A percentile compares a stretch with the other conserved stretches of the same genome.
Conservation (phyloP, 2,113 vertebrate species). For the Stigmatopora argus region DNA sequence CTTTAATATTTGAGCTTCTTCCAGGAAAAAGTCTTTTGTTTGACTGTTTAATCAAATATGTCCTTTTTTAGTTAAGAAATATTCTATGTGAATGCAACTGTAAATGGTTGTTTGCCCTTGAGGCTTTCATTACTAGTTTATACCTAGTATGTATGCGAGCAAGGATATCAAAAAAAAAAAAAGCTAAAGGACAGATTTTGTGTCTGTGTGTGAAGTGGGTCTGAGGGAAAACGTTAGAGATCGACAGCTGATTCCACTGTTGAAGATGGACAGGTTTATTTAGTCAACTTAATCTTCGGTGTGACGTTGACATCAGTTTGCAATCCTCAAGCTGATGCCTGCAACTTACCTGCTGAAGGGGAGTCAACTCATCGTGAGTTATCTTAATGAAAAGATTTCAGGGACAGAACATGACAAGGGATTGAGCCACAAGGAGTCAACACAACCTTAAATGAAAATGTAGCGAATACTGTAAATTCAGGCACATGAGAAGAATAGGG, state of each 20-base stretch:
- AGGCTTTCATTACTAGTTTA: too few relatives aligned
- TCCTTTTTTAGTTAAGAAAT: too few relatives aligned
- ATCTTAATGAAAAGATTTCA: constrained; percentile 4
- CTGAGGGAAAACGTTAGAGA: not conserved
- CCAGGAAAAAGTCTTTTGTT: too few relatives aligned
- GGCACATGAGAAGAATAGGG: not conserved
- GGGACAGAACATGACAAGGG: not conserved
- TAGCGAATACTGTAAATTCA: not conserved
- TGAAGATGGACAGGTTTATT: not conserved
- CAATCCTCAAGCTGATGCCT: not conserved
- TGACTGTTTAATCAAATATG: too few relatives aligned
- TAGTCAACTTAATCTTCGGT: not conserved
- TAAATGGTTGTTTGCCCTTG: too few relatives aligned
- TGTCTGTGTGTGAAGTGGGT: not conserved
- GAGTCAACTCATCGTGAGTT: not conserved
- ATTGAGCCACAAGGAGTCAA: not conserved
- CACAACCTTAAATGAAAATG: not conserved
- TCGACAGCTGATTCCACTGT: not conserved
- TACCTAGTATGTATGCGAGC: too few relatives aligned
- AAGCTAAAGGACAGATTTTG: not conserved
- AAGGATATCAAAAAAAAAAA: too few relatives aligned
- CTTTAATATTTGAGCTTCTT: too few relatives aligned
- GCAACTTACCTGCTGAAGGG: not conserved
- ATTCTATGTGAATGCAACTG: too few relatives aligned
- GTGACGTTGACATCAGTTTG: not conserved